Evolutionary conservation across 2,888 invertebrate genomes (phyloP), one percentile per base, ranked within the genome.

Genomic region (Eupithecia exiguata): DNA sequence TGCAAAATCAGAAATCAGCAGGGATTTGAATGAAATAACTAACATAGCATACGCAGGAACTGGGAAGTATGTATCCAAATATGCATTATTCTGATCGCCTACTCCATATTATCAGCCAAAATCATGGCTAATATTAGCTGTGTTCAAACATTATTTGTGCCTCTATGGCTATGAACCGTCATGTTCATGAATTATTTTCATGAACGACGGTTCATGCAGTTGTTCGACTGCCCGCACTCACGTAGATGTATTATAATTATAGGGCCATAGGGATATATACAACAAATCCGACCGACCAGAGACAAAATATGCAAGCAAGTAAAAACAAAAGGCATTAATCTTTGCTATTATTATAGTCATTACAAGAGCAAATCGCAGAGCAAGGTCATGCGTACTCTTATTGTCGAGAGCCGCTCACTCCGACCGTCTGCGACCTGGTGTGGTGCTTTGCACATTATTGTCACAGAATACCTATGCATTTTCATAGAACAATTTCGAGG

Each of bases 351-450:
- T 53, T 53, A 10, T 21, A 53, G 21, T 21, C 21, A 21, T 53
- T 53, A 53, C 53, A 53, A 10, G 21, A 43, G 43, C 43, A 53
- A 12, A 9, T 53, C 21, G 10, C 18, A n/a, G 3, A 53, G 49
- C 49, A 74, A 74, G 71, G 74, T 71, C 71, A 46, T 61, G 65
- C 68, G 61, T 61, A 46, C 46, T 71, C 71, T 74, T 36, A 5
- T 40, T 46, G 71, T 74, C 46, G 49, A 68, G 71, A 74, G 46
- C 66, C 71, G 53, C 71, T 74, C 58, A 71, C 68, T 71, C 65
- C 74, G 9, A 61, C 68, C 40, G 40, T 30, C 68, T 35, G 43
- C 71, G 35, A 58, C 25, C 16, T 61, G 61, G 10, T 16, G 30
- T 30, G 25, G 4, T 58, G 21, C 30, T 25, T 61, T 61, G 25